Evolutionary conservation across 2,797 vertebrate species (phyloP).

Genomic region (Zonotrichia albicollis): DNA sequence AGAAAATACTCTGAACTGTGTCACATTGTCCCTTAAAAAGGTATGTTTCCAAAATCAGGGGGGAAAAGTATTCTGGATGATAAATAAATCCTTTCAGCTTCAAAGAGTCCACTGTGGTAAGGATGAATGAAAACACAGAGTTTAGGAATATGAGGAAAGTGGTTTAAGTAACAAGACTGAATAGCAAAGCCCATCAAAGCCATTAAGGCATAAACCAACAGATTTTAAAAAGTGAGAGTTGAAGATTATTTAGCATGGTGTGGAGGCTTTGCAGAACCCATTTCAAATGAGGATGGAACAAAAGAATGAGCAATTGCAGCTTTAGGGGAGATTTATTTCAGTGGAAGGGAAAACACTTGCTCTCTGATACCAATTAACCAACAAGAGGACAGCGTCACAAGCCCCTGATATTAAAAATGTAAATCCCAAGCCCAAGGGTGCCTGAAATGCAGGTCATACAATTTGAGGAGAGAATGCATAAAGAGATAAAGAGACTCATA

Average conservation of each 20-base stretch:
- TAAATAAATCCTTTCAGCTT: constrained; percentile 80
- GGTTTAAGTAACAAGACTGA: constrained; percentile 77
- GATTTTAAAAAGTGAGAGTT: constrained; percentile 80
- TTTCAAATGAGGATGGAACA: constrained; percentile 82
- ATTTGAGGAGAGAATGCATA: constrained; percentile 73
- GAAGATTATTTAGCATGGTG: constrained; percentile 80
- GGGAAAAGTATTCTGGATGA: constrained; percentile 70
- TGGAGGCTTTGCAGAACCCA: constrained; percentile 77
- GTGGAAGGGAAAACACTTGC: constrained; percentile 80
- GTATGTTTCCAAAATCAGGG: constrained; percentile 75
- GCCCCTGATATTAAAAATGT: constrained; percentile 81
- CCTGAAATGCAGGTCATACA: constrained; percentile 77
- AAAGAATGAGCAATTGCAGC: constrained; percentile 79
- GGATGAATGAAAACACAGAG: constrained; percentile 70
- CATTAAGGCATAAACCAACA: constrained; percentile 82
- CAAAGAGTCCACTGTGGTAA: constrained; percentile 71
- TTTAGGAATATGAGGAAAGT: constrained; percentile 70
- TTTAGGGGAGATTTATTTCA: constrained; percentile 82
- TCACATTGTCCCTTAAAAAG: constrained; percentile 71
- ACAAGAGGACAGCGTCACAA: constrained; percentile 76
- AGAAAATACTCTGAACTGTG: constrained; percentile 70
- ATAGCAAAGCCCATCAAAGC: constrained; percentile 79
- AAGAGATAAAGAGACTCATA: constrained; percentile 71
- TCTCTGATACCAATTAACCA: constrained; percentile 83
- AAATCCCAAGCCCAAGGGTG: constrained; percentile 80